Conservation (phyloP, 2,113 vertebrate genomes). For the Prolemur simus region DNA sequence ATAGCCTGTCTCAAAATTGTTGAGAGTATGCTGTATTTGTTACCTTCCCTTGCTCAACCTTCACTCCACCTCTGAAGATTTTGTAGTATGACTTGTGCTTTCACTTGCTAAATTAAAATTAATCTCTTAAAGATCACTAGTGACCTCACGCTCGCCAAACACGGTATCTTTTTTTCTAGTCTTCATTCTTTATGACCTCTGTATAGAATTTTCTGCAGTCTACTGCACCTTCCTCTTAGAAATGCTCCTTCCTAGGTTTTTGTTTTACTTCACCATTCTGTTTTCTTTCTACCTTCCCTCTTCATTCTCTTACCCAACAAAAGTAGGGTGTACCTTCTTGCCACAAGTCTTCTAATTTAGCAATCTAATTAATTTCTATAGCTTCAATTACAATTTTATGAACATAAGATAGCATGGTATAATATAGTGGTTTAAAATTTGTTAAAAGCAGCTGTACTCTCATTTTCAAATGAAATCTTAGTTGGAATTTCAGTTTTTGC, state of each 20-base stretch:
- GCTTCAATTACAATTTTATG: conserved; percentile 8
- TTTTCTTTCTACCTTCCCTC: neutral
- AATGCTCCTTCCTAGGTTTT: conserved; percentile 28
- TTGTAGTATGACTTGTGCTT: conserved; percentile 31
- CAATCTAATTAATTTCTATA: conserved; percentile 34
- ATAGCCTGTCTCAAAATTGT: neutral
- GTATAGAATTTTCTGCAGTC: conserved; percentile 33
- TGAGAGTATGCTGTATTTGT: conserved; percentile 18
- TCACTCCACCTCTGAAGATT: neutral
- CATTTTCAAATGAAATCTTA: conserved; percentile 39
- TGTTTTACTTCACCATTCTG: conserved; percentile 40
- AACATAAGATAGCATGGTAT: neutral
- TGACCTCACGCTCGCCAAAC: conserved; percentile 22
- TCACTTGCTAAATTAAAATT: conserved; percentile 57
- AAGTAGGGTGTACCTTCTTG: conserved; percentile 5
- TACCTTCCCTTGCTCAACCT: conserved; percentile 30
- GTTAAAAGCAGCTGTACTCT: conserved; percentile 26
- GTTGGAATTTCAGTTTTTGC: conserved; percentile 42
- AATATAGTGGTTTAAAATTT: conserved; percentile 13
- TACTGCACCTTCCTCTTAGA: conserved; percentile 39
- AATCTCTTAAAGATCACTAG: conserved; percentile 32
- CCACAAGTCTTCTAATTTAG: neutral
- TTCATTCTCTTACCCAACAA: neutral
- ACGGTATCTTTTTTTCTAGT: conserved; percentile 23
- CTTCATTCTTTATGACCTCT: conserved; percentile 21